Conservation (phyloP, 2,797 vertebrate species). For the Iguana delicatissima region DNA sequence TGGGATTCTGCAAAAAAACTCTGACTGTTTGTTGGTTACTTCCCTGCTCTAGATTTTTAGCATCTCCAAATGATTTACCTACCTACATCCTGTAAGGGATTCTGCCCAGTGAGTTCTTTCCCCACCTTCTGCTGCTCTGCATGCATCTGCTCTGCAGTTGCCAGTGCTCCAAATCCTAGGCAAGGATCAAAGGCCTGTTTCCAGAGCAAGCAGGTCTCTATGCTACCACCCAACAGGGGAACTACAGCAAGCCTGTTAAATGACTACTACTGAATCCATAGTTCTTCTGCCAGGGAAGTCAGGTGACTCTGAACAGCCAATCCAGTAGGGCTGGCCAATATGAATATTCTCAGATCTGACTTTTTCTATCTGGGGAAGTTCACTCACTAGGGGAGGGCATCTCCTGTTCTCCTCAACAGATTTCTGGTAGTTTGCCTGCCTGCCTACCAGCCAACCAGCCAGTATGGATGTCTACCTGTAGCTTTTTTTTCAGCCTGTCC, state of each 20-base stretch:
- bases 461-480: background rate
- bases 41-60: background rate
- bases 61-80: background rate
- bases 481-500: background rate
- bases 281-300: background rate
- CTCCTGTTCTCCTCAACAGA: background rate
- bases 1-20: background rate
- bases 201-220: no score
- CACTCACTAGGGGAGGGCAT: background rate
- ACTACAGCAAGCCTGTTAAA: background rate
- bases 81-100: background rate
- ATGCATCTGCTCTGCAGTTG: background rate
- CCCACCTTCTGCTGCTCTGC: no score
- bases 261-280: background rate
- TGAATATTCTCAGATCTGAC: background rate
- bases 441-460: no score
- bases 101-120: background rate
- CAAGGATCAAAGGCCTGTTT: background rate
- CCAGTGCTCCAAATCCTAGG: background rate
- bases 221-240: background rate
- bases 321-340: background rate
- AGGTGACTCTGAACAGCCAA: background rate
- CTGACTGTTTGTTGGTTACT: background rate
- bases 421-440: background rate
- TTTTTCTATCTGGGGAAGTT: background rate